These are phyloP conservation scores for Parnassius smintheus DNA, from an alignment of 2,888 invertebrate genomes.

Conservation along the genomic window DNA sequence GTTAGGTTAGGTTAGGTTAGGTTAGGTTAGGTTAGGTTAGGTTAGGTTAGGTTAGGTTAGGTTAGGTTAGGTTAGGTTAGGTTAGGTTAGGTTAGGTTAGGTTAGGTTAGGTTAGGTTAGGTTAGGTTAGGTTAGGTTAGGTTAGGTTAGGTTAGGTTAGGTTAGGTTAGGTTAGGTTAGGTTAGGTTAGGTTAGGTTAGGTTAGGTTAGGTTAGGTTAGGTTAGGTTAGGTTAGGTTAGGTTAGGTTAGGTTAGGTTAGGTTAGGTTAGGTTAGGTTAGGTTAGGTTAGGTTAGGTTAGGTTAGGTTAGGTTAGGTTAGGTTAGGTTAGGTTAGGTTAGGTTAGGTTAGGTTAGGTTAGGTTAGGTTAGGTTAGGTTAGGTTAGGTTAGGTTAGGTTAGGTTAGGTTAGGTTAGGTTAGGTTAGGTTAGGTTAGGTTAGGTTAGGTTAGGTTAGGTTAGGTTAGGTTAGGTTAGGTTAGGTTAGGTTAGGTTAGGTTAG, in stretches of 20 bases:
- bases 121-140: conserved; percentile 25
- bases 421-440: conserved; percentile 33
- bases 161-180: conserved; percentile 26
- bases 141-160: conserved; percentile 27
- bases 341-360: conserved; percentile 26
- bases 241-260: conserved; percentile 20
- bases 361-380: conserved; percentile 29
- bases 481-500: conserved; percentile 29
- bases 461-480: conserved; percentile 29
- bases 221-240: conserved; percentile 26
- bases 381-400: conserved; percentile 23
- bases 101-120: conserved; percentile 24
- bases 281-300: conserved; percentile 26
- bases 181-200: conserved; percentile 26
- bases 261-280: conserved; percentile 14
- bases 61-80: conserved; percentile 26
- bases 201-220: conserved; percentile 25
- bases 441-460: conserved; percentile 31
- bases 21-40: conserved; percentile 28
- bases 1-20: conserved; percentile 21
- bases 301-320: conserved; percentile 27
- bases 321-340: conserved; percentile 26
- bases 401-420: conserved; percentile 30
- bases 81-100: conserved; percentile 23
- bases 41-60: conserved; percentile 29